Base-by-base conservation (phyloP, 2,797 vertebrate genomes). In the Brotula barbata region DNA sequence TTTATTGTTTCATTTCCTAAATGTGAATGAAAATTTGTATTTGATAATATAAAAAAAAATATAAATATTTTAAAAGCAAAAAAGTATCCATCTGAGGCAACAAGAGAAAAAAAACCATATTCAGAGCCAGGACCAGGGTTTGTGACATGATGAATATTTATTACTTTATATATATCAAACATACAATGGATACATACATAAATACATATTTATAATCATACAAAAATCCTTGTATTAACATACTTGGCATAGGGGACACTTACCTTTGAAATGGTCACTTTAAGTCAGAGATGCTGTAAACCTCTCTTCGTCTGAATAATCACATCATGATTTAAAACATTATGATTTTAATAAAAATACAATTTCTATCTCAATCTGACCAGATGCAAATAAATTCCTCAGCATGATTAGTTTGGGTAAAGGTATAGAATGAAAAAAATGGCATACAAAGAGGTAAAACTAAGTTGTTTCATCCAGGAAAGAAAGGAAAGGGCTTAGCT, bases 131-230 rank as follows among this genome's bases (percentile, higher is more conserved):
- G 37, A n/a, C n/a, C n/a, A n/a, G n/a, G n/a, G 3, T 3, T n/a
- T n/a, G 21, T 16, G 20, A 5, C 19, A 45, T 23, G 44, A 42
- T 54, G 65, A 74, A 64, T 28, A 50, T 42, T 77, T 78, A 76
- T 78, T 78, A 55, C 37, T 48, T 22, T 22, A 62, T 50, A 57
- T 63, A 58, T 50, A 59, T 64, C 39, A 71, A 68, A 69, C 57
- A 75, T 74, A 33, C 59, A 44, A 31, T 41, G 48, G 45, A 57
- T 61, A 64, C 47, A 58, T 72, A 75, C 60, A 75, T 80, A 78
- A 58, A 76, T 68, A 65, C 2, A 71, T 22, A 58, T 25, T 59
- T 33, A 77, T 40, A 53, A 62, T 68, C 58, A 56, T 53, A 68
- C 50, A 81, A 62, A 75, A 34, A 42, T 65, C 7, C 1, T 58